These are phyloP conservation scores for Syrmaticus mikado DNA, from an alignment of 2,113 vertebrate species.

Conservation along the genomic window DNA sequence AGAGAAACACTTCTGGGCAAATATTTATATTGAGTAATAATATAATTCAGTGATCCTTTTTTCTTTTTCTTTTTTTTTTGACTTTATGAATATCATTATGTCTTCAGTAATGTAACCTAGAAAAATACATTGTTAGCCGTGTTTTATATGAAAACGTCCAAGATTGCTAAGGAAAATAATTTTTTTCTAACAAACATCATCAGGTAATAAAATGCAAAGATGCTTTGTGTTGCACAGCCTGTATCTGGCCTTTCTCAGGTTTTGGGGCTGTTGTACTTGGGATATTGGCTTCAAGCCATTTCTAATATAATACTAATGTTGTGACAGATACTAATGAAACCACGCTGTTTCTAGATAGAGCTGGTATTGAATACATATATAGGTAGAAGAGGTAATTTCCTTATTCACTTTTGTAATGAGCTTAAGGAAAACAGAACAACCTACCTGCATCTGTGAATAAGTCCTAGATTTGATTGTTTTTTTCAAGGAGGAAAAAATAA, in stretches of 20 bases:
- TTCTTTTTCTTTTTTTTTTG: neutral
- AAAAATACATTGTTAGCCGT: constrained; percentile 10
- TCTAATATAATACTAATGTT: constrained; percentile 39
- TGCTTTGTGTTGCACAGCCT: neutral
- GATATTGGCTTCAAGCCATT: constrained; percentile 34
- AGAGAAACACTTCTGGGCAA: constrained; percentile 68
- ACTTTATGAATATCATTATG: constrained; percentile 39
- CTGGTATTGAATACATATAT: constrained; percentile 34
- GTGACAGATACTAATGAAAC: constrained; percentile 63
- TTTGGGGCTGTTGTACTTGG: neutral
- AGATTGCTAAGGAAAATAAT: neutral
- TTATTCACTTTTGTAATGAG: constrained; percentile 65
- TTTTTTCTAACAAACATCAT: neutral
- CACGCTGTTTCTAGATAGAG: constrained; percentile 53
- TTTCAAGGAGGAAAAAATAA: neutral
- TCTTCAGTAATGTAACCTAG: constrained; percentile 26
- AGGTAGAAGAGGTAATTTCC: constrained; percentile 65
- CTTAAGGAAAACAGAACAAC: neutral
- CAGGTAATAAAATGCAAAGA: neutral
- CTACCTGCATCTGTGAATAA: neutral
- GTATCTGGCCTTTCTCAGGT: neutral
- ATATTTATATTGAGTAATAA: constrained; percentile 68
- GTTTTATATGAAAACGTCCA: neutral
- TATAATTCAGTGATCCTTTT: constrained; percentile 4
- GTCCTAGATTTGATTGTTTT: constrained; percentile 19